Percentiles rank a stretch among this genome's conserved stretches.
Conservation (phyloP, 1,140 invertebrate species). For the Microplitis mediator region DNA sequence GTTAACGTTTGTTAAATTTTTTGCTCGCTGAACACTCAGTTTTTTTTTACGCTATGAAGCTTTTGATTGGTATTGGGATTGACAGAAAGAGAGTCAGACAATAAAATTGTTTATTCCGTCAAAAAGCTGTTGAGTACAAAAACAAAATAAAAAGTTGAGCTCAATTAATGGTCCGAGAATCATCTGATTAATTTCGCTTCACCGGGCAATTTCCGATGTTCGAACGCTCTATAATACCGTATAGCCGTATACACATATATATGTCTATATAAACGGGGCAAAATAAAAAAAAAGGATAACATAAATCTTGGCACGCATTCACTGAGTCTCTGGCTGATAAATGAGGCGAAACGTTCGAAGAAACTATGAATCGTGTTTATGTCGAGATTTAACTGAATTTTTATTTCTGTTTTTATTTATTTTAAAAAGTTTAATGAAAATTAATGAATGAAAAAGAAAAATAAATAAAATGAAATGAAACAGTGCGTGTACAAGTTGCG, state of each 20-base stretch:
- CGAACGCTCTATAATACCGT: neutral
- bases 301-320: slow-evolving; percentile 37
- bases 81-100: too few relatives aligned
- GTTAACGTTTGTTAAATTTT: too few relatives aligned
- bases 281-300: slow-evolving; percentile 28
- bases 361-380: slow-evolving; percentile 11
- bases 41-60: neutral
- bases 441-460: neutral
- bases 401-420: neutral
- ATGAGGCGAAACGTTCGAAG: slow-evolving; percentile 33
- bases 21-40: neutral
- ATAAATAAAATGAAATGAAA: neutral
- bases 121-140: neutral
- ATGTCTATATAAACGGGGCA: neutral
- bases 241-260: neutral
- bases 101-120: neutral
- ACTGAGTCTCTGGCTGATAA: slow-evolving; percentile 32
- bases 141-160: neutral
- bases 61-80: too few relatives aligned
- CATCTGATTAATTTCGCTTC: slow-evolving; percentile 18
- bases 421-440: neutral
- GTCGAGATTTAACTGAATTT: slow-evolving; percentile 8
- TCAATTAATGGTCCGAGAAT: slow-evolving; percentile 9
- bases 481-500: too few relatives aligned
- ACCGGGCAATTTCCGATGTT: slow-evolving; percentile 26